phyloP scores from a whole-genome alignment of 2,113 vertebrate species.

The Australoheros scitulus region DNA sequence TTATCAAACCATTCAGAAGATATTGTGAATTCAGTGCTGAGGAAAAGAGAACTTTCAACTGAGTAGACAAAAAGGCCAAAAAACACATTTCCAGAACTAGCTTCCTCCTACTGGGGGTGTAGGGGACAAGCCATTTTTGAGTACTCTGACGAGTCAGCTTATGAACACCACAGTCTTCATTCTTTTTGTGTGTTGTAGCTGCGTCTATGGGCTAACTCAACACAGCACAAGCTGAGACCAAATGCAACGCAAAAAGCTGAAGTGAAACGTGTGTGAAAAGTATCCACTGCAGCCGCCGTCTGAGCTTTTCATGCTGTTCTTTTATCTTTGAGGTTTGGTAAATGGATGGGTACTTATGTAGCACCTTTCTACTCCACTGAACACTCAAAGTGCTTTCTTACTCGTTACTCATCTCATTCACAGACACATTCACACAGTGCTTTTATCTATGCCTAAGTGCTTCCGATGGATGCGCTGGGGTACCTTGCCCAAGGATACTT shows the following conservation, averaged over 20 bases:
- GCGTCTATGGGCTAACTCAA: neutral
- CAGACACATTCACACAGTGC: neutral
- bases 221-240: neutral
- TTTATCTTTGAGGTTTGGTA: slow-evolving; percentile 1
- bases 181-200: neutral
- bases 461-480: neutral
- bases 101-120: neutral
- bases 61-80: neutral
- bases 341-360: neutral
- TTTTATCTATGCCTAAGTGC: neutral
- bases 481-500: neutral
- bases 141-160: neutral
- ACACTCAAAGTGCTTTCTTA: slow-evolving; percentile 2
- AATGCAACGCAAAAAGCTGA: neutral
- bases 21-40: neutral
- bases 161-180: neutral
- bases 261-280: neutral
- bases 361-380: neutral
- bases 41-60: neutral
- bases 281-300: neutral
- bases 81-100: neutral
- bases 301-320: slow-evolving; percentile 4
- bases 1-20: neutral
- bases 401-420: neutral
- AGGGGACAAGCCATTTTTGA: neutral